Evolutionary conservation across 2,888 invertebrate species (phyloP).

Genomic region (Tridacna crocea): DNA sequence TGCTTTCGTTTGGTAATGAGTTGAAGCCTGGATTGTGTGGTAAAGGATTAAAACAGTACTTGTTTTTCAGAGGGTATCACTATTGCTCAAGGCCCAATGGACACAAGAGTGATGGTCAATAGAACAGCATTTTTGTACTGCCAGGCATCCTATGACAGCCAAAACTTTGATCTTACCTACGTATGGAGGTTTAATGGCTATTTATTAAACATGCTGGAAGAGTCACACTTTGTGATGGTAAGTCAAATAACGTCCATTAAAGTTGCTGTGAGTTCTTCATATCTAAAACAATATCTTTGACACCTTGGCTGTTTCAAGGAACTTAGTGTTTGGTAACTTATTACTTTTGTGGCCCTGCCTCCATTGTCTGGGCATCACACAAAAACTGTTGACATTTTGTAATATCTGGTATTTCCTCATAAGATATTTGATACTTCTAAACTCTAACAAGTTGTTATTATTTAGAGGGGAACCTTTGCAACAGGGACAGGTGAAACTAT

Average conservation of each 20-base stretch:
- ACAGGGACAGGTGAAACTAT: no score
- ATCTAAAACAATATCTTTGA: no score
- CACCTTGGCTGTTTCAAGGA: no score
- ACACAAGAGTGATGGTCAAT: slow-evolving; percentile 73
- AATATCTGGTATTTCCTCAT: no score
- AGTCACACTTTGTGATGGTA: slow-evolving; percentile 70
- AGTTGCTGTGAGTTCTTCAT: no score
- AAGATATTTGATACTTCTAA: no score
- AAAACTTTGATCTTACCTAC: slow-evolving; percentile 93
- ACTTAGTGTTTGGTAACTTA: neutral
- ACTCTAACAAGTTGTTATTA: no score
- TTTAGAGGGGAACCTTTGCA: no score
- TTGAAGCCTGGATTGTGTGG: neutral
- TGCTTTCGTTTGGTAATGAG: no score
- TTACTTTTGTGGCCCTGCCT: neutral
- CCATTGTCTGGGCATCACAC: no score
- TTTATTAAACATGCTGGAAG: slow-evolving; percentile 77
- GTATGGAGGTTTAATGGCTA: slow-evolving; percentile 93
- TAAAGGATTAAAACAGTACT: neutral
- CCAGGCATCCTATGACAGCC: slow-evolving; percentile 91
- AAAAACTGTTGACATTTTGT: no score
- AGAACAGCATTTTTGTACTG: slow-evolving; percentile 88
- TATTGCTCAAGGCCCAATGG: slow-evolving; percentile 56
- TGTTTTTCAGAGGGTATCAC: slow-evolving; percentile 60
- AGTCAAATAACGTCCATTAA: neutral